A percentile compares a stretch with the other conserved stretches of the same genome.
These are phyloP conservation scores for Acrobasis consociella DNA, from an alignment of 2,888 invertebrate genomes.

Conservation along the genomic window DNA sequence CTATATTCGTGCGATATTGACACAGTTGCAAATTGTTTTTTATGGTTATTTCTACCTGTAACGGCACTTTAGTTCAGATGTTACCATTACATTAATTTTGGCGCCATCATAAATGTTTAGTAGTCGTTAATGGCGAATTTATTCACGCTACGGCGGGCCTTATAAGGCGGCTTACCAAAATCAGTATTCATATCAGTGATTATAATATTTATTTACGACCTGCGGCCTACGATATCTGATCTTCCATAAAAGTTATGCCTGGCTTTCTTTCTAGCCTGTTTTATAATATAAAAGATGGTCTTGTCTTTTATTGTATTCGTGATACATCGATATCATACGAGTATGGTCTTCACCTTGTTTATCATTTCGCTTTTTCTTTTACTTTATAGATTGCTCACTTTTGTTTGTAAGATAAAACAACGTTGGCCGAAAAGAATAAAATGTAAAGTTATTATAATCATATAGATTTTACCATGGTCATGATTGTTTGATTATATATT, in stretches of 20 bases:
- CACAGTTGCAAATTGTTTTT: conserved; percentile 8
- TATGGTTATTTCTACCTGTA: conserved; percentile 2
- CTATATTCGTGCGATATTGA: conserved; percentile 12
- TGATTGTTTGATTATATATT: no score
- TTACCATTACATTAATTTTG: conserved; percentile 15
- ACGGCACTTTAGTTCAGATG: conserved; percentile 3
- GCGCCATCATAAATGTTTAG: conserved; percentile 21
- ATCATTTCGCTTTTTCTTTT: not conserved
- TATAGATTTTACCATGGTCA: no score
- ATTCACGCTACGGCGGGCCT: not conserved
- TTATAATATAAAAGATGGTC: not conserved
- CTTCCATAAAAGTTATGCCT: not conserved
- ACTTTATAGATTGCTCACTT: no score
- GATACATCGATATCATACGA: not conserved
- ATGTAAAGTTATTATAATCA: no score
- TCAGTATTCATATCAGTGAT: conserved; percentile 15
- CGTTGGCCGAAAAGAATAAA: no score
- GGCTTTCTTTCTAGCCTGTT: conserved; percentile 3
- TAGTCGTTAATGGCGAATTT: conserved; percentile 13
- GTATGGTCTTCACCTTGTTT: not conserved
- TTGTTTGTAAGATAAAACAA: no score
- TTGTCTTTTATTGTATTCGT: not conserved
- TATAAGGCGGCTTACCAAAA: conserved; percentile 11
- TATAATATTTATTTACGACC: conserved; percentile 26
- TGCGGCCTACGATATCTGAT: conserved; percentile 20